Evolutionary conservation across 2,113 vertebrate genomes (phyloP), one percentile per base, ranked within the genome.

Genomic region (Ammodramus savannarum): DNA sequence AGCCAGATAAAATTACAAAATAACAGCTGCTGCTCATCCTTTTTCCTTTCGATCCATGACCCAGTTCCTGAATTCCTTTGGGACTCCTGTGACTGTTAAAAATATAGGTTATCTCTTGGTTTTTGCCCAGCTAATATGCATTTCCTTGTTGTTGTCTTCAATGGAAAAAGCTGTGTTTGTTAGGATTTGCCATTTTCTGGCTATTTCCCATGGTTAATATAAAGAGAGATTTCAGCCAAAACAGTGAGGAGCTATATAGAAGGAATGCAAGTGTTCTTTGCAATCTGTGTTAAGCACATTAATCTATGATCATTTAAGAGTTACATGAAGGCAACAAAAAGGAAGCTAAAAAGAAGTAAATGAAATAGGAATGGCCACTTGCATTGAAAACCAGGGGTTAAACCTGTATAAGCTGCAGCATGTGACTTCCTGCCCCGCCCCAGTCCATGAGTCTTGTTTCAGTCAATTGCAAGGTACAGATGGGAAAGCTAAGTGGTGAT

Each of bases 21-120:
- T 93, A 92, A 77, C 89, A 92, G 84, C 93, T 85, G 85, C 89
- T 93, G 41, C 54, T 72, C 78, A 16, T 97, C 74, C 62, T 82
- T 89, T 82, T 96, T 91, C 81, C 81, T 91, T 85, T 95, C 0
- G 1, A 87, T 94, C 90, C 79, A 67, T 96, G 94, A 90, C 92
- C 79, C 43, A 96, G 79, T 97, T 95, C 89, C 85, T 91, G 74
- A 95, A 91, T 89, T 96, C 89, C 89, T 79, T 66, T 85, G 94
- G 51, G 93, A 79, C 36, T 85, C 31, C 66, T 76, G 69, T 90
- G 52, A 49, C 89, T 90, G 36, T 94, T 92, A 83, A 94, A 94
- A 95, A 85, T 69, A 54, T 77, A 91, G 93, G 85, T 85, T 96
- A 81, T 85, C 76, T 93, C 65, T 95, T 85, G 90, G 71, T 89